Conservation (phyloP, 2,797 vertebrate genomes). For the Myotis myotis region DNA sequence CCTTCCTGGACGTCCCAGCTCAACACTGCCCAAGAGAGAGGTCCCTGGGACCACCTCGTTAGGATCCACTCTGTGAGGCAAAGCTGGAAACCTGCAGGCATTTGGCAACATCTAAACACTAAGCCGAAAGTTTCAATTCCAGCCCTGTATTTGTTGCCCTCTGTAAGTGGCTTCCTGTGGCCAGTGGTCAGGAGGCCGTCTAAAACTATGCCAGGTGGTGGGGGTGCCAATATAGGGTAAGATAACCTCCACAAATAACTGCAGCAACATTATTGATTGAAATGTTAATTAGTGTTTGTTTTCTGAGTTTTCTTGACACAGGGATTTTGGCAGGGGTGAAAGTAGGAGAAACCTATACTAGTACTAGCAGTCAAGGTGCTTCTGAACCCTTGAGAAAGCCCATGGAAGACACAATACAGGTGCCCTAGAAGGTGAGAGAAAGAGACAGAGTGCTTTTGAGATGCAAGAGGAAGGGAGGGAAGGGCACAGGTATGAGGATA, state of each 20-base stretch:
- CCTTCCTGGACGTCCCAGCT: background rate
- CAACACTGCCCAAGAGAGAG: background rate
- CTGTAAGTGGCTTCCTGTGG: background rate
- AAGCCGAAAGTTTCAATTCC: background rate
- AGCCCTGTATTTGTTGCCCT: background rate
- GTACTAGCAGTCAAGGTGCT: background rate
- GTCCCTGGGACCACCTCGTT: background rate
- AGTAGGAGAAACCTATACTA: background rate
- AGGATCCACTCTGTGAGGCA: background rate
- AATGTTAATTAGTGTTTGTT: background rate
- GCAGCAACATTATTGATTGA: background rate
- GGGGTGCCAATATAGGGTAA: background rate
- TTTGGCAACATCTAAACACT: conserved; percentile 5
- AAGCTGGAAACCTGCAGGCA: background rate
- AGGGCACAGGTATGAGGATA: background rate
- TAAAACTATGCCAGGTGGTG: background rate
- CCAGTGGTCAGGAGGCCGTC: background rate
- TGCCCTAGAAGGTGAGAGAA: background rate
- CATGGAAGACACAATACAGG: background rate
- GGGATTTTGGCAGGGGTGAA: background rate
- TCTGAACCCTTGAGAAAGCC: background rate
- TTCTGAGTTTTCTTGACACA: conserved; percentile 36
- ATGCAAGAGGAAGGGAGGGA: background rate
- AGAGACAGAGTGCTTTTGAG: background rate
- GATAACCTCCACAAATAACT: background rate